phyloP scores from a whole-genome alignment of 2,113 vertebrate species.

The Mohoua ochrocephala region DNA sequence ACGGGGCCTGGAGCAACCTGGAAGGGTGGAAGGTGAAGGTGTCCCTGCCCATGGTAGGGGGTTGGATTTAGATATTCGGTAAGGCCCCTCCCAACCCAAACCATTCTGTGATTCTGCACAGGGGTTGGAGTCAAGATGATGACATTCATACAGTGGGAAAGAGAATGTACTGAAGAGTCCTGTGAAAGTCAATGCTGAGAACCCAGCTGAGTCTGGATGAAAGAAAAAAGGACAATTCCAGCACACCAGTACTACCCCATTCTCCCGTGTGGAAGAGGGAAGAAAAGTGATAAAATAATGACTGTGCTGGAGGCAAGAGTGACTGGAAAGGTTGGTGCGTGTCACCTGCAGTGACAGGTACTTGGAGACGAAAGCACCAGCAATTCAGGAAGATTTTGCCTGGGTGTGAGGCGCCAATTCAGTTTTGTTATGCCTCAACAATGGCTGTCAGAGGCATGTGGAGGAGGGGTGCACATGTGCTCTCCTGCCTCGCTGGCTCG shows the following conservation, averaged over 20 bases:
- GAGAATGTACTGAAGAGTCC: background rate
- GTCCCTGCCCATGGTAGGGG: background rate
- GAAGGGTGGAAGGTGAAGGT: background rate
- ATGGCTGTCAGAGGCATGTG: no score
- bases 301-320: no score
- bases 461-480: no score
- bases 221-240: background rate
- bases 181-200: background rate
- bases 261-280: background rate
- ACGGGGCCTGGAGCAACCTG: accelerated
- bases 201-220: background rate
- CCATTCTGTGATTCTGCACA: background rate
- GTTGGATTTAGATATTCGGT: background rate
- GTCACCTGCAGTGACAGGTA: background rate
- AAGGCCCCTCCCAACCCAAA: background rate
- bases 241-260: background rate
- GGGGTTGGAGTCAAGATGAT: background rate
- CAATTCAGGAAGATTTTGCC: background rate
- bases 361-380: background rate
- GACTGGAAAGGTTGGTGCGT: background rate
- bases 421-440: no score
- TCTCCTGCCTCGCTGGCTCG: no score
- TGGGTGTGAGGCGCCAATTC: no score
- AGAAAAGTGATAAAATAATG: background rate
- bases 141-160: background rate